Base-by-base conservation (phyloP, 2,113 vertebrate genomes). In the Hippocampus abdominalis region DNA sequence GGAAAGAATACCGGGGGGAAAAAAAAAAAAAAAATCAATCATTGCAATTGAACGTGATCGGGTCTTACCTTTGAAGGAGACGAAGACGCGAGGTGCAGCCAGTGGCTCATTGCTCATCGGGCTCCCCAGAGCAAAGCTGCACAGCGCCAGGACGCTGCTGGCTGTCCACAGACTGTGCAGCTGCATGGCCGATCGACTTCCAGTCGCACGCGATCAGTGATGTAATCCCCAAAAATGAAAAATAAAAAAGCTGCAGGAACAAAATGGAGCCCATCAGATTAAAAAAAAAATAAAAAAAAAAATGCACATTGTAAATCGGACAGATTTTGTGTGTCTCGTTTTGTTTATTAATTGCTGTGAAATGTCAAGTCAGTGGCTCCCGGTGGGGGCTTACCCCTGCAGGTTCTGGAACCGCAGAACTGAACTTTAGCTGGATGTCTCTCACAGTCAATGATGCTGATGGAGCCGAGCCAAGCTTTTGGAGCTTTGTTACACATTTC, bases 61-160 rank as follows among this genome's bases (percentile, higher is more conserved):
- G 23, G 42, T 77, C 87, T 77, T 92, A 93, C 92, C 92, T 92
- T 93, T 93, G 81, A 92, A 92, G 80, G 92, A 86, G 80, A 93
- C 88, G 79, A 90, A 92, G 81, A 93, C 91, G 0, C 92, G 87
- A 9, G 92, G 92, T 1, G 92, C 90, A 0, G 91, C 88, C 66
- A 90, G n/a, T 0, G 87, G 73, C n/a, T 92, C 91, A 1, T 54
- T 88, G 83, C 49, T 88, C 77, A 86, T 23, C n/a, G 70, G 80
- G 70, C 81, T 90, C 57, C 84, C 86, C n/a, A 81, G 61, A n/a
- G 69, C 75, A 40, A 85, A 71, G 66, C 77, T 20, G 60, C 74
- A 77, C 73, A 93, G 81, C 23, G 76, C 79, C 87, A 93, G 84
- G 63, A 93, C 81, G 77, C 76, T 65, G 73, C 84, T 82, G 72